Evolutionary conservation across 2,797 vertebrate species (phyloP).

Genomic region (Bovichtus diacanthus): DNA sequence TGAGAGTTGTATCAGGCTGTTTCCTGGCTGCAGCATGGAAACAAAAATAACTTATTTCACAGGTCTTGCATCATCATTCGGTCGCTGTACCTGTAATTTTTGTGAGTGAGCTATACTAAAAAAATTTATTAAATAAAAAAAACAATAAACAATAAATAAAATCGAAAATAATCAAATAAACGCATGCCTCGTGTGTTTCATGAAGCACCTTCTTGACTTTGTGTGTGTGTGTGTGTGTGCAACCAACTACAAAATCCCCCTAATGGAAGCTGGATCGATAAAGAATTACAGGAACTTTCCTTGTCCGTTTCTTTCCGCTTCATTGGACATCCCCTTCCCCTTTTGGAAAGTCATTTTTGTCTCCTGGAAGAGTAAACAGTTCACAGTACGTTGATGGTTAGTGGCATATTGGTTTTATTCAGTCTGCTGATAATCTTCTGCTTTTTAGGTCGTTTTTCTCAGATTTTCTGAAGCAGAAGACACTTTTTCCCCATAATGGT

Average conservation of each 20-base stretch:
- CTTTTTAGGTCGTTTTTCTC: neutral
- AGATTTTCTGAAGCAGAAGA: neutral
- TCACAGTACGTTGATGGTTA: neutral
- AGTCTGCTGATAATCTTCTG: neutral
- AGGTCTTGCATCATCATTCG: neutral
- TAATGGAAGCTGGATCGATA: neutral
- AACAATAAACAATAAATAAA: too few relatives aligned
- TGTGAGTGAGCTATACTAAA: too few relatives aligned
- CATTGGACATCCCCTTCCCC: neutral
- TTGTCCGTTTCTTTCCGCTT: neutral
- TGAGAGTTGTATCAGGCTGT: neutral
- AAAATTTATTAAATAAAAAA: too few relatives aligned
- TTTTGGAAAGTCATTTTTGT: neutral
- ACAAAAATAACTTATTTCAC: neutral
- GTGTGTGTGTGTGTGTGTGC: neutral
- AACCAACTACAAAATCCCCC: neutral
- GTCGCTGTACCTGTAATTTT: too few relatives aligned
- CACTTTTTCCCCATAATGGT: neutral
- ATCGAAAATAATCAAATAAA: neutral
- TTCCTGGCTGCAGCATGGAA: neutral
- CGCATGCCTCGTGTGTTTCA: too few relatives aligned
- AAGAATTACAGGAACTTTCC: constrained; percentile 5
- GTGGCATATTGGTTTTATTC: neutral
- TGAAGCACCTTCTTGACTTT: neutral
- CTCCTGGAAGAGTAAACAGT: neutral